Evolutionary conservation across 1,140 invertebrate genomes (phyloP).

Genomic region (Drosophila hydei): DNA sequence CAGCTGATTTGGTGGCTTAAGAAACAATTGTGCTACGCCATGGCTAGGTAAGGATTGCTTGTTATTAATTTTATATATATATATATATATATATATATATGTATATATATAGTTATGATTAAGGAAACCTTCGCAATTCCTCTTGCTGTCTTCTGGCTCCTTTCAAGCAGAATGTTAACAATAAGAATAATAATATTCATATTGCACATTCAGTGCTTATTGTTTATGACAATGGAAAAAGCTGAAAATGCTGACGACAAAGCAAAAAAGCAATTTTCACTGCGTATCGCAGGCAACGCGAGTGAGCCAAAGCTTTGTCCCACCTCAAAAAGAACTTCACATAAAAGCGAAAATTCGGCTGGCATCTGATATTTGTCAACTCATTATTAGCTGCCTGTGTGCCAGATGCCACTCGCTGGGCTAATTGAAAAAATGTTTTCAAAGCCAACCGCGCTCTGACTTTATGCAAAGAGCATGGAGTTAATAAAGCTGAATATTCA

Average conservation of each 20-base stretch:
- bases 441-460: slow-evolving; percentile 1
- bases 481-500: slow-evolving; percentile 21
- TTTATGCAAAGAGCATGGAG: slow-evolving; percentile 5
- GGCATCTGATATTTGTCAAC: slow-evolving; percentile 9
- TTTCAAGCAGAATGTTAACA: too few species aligned
- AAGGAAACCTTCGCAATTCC: too few species aligned
- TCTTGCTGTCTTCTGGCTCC: too few species aligned
- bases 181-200: not conserved
- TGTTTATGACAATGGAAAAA: not conserved
- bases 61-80: too few species aligned
- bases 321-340: too few species aligned
- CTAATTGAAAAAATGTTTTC: slow-evolving; percentile 44
- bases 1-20: not conserved
- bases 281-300: not conserved
- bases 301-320: too few species aligned
- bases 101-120: too few species aligned
- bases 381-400: slow-evolving; percentile 21
- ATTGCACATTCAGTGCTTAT: not conserved
- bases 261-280: not conserved
- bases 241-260: not conserved
- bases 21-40: not conserved
- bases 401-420: slow-evolving; percentile 2
- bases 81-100: too few species aligned
- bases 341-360: not conserved
- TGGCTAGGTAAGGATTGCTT: too few species aligned